These are phyloP conservation scores for Gopherus flavomarginatus DNA, from an alignment of 2,113 vertebrate species.

Conservation along the genomic window DNA sequence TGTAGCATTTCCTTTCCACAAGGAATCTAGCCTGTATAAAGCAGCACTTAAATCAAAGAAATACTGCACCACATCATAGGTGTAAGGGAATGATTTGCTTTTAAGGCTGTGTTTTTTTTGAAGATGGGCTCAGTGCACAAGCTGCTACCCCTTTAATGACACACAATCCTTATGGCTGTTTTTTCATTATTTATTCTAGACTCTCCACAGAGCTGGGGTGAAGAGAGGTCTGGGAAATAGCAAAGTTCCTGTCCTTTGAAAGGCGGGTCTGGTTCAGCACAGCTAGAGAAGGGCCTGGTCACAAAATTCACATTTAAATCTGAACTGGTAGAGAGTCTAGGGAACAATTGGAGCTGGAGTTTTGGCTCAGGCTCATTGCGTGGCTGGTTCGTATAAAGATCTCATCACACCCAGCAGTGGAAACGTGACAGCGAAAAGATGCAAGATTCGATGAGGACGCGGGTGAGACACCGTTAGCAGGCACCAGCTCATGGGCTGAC, in stretches of 20 bases:
- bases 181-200: not conserved
- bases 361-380: not conserved
- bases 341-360: not conserved
- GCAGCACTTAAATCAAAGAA: not conserved
- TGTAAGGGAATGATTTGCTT: not conserved
- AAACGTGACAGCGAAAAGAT: not conserved
- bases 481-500: not conserved
- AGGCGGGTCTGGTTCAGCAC: not conserved
- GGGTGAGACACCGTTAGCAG: not conserved
- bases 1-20: not conserved
- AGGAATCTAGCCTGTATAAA: not conserved
- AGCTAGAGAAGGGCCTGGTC: not conserved
- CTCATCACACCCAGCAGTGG: too few species aligned
- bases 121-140: not conserved
- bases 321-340: not conserved
- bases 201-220: not conserved
- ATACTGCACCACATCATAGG: not conserved
- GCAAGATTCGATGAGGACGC: not conserved
- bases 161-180: not conserved
- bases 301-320: not conserved
- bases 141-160: too few species aligned
- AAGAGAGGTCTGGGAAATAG: not conserved
- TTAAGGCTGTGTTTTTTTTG: not conserved
- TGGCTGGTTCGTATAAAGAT: not conserved
- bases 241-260: not conserved